Conservation (phyloP, 2,797 vertebrate species). For the Iguana delicatissima region DNA sequence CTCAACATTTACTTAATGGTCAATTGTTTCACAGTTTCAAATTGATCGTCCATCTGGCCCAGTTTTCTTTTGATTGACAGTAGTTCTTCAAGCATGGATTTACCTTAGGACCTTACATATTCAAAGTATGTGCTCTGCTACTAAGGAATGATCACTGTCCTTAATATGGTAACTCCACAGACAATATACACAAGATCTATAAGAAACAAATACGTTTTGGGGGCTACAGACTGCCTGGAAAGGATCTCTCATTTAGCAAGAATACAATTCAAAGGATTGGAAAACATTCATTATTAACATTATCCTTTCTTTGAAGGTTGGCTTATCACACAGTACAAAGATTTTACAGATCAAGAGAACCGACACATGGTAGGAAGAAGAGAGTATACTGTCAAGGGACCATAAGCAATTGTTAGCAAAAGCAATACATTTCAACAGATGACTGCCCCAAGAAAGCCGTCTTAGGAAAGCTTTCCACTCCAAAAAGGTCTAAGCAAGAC, state of each 20-base stretch:
- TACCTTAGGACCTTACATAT: neutral
- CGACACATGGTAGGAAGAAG: neutral
- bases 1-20: neutral
- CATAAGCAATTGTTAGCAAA: conserved; percentile 11
- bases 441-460: neutral
- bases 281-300: conserved; percentile 4
- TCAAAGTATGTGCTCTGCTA: neutral
- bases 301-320: neutral
- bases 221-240: neutral
- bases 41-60: neutral
- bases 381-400: neutral
- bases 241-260: neutral
- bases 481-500: neutral
- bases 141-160: neutral
- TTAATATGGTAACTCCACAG: neutral
- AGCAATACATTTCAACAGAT: neutral
- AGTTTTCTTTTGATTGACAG: neutral
- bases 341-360: neutral
- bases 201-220: neutral
- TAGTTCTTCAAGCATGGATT: neutral
- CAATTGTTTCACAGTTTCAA: neutral
- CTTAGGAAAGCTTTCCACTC: conserved; percentile 4
- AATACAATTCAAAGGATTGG: neutral
- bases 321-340: neutral
- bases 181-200: neutral